phyloP scores from a whole-genome alignment of 1,140 invertebrate genomes.

The Caenorhabditis latens region DNA sequence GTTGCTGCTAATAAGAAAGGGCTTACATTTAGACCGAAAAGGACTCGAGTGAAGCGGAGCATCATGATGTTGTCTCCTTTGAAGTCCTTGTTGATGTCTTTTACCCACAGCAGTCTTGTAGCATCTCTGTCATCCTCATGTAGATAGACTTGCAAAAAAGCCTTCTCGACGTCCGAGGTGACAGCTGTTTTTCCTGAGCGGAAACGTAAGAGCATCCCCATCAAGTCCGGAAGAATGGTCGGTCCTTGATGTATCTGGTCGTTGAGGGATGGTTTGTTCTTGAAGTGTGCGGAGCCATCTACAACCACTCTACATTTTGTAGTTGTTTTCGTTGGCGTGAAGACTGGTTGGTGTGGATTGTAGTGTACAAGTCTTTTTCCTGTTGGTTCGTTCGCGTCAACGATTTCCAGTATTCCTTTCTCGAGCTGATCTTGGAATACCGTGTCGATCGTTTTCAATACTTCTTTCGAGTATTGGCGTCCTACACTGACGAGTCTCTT shows the following conservation, averaged over 20 bases:
- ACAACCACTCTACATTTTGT: slow-evolving; percentile 77
- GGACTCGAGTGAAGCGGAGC: slow-evolving; percentile 59
- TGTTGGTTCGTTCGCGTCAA: background rate
- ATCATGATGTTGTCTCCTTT: slow-evolving; percentile 56
- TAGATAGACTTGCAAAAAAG: no score
- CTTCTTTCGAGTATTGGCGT: background rate
- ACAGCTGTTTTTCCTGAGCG: background rate
- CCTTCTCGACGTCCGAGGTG: no score
- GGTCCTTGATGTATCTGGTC: slow-evolving; percentile 70
- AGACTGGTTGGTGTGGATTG: slow-evolving; percentile 79
- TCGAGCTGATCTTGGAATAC: slow-evolving; percentile 61
- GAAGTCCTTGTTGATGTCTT: background rate
- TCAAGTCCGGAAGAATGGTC: slow-evolving; percentile 54
- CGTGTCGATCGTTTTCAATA: slow-evolving; percentile 39
- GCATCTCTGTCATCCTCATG: no score
- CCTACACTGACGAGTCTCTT: slow-evolving; percentile 36
- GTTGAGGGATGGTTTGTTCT: slow-evolving; percentile 74
- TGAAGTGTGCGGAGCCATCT: slow-evolving; percentile 74
- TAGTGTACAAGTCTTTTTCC: slow-evolving; percentile 50
- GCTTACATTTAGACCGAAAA: slow-evolving; percentile 60
- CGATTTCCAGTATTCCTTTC: slow-evolving; percentile 55
- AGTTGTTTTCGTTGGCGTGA: slow-evolving; percentile 68
- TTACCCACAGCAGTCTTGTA: background rate
- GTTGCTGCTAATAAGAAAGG: slow-evolving; percentile 64
- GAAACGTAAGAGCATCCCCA: slow-evolving; percentile 62